Conservation (phyloP, 1,140 invertebrate species). For the Amphibalanus amphitrite region DNA sequence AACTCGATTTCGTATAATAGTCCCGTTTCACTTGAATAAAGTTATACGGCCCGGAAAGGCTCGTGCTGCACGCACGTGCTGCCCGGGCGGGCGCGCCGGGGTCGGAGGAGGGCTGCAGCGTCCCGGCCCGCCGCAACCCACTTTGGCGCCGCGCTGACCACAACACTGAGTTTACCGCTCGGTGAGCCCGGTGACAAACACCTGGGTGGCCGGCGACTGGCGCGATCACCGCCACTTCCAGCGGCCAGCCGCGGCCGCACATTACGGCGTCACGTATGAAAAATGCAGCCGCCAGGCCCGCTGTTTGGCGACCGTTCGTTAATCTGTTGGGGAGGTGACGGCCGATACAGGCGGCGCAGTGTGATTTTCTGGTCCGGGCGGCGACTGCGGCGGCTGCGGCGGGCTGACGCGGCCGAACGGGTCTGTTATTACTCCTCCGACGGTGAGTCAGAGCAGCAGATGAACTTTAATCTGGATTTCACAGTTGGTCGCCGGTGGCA, state of each 20-base stretch:
- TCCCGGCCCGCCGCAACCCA: not conserved
- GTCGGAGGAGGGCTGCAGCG: no score
- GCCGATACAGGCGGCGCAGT: not conserved
- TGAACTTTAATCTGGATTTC: not conserved
- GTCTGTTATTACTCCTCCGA: not conserved
- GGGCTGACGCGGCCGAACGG: not conserved
- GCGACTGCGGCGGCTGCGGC: no score
- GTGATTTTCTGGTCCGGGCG: not conserved
- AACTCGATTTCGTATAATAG: not conserved
- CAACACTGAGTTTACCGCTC: not conserved
- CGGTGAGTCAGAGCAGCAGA: not conserved
- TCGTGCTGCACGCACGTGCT: not conserved
- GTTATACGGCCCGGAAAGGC: not conserved
- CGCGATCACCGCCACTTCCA: no score
- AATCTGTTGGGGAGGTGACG: not conserved
- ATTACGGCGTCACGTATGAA: not conserved
- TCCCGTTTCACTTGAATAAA: not conserved
- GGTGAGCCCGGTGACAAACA: not conserved
- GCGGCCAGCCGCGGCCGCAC: no score
- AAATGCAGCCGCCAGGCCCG: not conserved
- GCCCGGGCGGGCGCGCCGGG: no score
- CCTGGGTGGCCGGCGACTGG: no score
- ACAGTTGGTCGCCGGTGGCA: not conserved
- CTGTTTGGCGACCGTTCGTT: not conserved
- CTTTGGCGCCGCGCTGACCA: not conserved